Evolutionary conservation across 37 sponge, comb jelly and placozoan species (phyloP).

Genomic region (Tethya wilhelma): DNA sequence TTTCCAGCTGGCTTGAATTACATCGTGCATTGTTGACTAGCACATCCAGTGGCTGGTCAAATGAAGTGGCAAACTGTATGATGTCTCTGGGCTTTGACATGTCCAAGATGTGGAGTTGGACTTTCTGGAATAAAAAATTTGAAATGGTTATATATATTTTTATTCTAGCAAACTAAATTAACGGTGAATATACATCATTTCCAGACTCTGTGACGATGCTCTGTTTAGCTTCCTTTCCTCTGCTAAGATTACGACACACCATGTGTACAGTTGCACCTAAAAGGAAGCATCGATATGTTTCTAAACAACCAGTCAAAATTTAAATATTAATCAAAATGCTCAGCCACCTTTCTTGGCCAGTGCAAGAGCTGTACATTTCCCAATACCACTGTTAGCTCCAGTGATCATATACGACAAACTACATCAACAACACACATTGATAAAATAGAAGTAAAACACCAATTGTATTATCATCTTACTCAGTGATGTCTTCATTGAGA

Average conservation of each 20-base stretch:
- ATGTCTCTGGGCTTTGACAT: conserved; percentile 78
- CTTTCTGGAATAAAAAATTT: no score
- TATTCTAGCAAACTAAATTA: no score
- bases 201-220: conserved; percentile 62
- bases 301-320: no score
- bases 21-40: no score
- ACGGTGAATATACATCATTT: conserved; percentile 78
- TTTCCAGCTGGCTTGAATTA: no score
- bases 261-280: conserved; percentile 91
- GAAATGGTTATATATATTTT: no score
- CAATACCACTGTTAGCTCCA: conserved; percentile 94
- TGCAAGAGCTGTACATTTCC: conserved; percentile 77
- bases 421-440: no score
- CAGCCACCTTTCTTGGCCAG: conserved; percentile 79
- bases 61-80: conserved; percentile 66
- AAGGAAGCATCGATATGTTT: no score
- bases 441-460: no score
- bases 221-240: conserved; percentile 76
- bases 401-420: conserved; percentile 81
- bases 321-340: no score
- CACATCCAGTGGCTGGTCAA: conserved; percentile 77
- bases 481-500: no score
- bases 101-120: conserved; percentile 83
- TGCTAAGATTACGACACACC: conserved; percentile 80
- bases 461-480: no score